A percentile compares a stretch with the other conserved stretches of the same genome.
Conservation (phyloP, 2,888 invertebrate species). For the Chirona hameri region DNA sequence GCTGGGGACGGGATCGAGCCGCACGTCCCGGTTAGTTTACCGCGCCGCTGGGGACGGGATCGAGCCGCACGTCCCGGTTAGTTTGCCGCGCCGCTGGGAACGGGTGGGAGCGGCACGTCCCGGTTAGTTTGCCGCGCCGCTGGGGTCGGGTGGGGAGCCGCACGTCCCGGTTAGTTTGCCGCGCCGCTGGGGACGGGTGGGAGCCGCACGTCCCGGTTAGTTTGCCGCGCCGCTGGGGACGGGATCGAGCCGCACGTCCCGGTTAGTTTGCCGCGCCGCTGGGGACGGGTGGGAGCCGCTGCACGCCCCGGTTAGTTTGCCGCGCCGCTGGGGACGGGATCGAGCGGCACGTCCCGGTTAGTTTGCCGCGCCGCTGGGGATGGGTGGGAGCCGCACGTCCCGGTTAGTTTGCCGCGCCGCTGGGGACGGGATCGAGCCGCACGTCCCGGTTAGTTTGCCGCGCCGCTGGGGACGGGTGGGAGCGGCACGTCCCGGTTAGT, state of each 20-base stretch:
- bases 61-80: too few species aligned
- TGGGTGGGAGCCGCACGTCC: too few species aligned
- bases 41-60: too few species aligned
- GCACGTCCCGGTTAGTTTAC: constrained; percentile 31
- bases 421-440: constrained; percentile 51
- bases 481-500: too few species aligned
- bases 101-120: constrained; percentile 44
- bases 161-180: constrained; percentile 31
- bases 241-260: constrained; percentile 44
- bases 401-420: constrained; percentile 62
- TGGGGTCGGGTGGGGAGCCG: constrained; percentile 39
- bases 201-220: too few species aligned
- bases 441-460: constrained; percentile 28
- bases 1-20: constrained; percentile 47
- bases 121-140: background rate
- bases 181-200: too few species aligned
- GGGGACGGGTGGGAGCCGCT: too few species aligned
- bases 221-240: too few species aligned
- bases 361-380: background rate
- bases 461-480: too few species aligned
- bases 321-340: too few species aligned
- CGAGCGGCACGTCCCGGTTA: constrained; percentile 40
- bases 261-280: background rate
- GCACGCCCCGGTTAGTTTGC: too few species aligned
- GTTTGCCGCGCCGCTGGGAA: too few species aligned